Conservation (phyloP, 2,113 vertebrate species). For the Microcebus tavaratra region DNA sequence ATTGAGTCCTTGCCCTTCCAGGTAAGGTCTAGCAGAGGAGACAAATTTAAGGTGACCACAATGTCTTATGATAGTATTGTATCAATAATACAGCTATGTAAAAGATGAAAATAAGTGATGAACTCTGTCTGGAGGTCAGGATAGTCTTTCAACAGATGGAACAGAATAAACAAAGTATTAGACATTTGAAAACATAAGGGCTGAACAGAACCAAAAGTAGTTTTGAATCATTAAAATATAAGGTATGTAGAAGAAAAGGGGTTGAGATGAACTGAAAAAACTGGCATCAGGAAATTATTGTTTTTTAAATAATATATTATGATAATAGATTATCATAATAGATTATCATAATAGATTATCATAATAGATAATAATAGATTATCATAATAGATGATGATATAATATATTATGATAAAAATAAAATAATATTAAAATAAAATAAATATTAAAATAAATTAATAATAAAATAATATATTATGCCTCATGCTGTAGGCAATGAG, state of each 20-base stretch:
- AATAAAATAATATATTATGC: not conserved
- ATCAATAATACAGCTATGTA: not conserved
- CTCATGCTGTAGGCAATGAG: not conserved
- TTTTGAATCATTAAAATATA: conserved; percentile 49
- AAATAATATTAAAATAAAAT: too few relatives aligned
- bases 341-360: too few relatives aligned
- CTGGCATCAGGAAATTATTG: not conserved
- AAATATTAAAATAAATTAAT: too few relatives aligned
- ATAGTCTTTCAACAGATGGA: not conserved
- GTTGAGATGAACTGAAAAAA: conserved; percentile 31
- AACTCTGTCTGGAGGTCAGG: not conserved
- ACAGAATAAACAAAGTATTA: not conserved
- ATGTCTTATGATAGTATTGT: not conserved
- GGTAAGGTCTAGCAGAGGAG: not conserved
- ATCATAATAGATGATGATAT: too few relatives aligned
- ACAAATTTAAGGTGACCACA: not conserved
- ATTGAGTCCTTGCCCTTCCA: not conserved
- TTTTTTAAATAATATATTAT: too few relatives aligned
- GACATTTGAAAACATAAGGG: conserved; percentile 28
- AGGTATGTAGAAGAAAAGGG: not conserved
- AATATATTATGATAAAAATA: too few relatives aligned
- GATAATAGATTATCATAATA: too few relatives aligned
- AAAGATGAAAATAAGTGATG: conserved; percentile 21
- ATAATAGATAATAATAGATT: too few relatives aligned
- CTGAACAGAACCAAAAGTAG: conserved; percentile 23